Percentiles rank a stretch among this genome's conserved stretches.
These are phyloP conservation scores for Chionoecetes opilio DNA, from an alignment of 1,140 invertebrate species.

Conservation along the genomic window DNA sequence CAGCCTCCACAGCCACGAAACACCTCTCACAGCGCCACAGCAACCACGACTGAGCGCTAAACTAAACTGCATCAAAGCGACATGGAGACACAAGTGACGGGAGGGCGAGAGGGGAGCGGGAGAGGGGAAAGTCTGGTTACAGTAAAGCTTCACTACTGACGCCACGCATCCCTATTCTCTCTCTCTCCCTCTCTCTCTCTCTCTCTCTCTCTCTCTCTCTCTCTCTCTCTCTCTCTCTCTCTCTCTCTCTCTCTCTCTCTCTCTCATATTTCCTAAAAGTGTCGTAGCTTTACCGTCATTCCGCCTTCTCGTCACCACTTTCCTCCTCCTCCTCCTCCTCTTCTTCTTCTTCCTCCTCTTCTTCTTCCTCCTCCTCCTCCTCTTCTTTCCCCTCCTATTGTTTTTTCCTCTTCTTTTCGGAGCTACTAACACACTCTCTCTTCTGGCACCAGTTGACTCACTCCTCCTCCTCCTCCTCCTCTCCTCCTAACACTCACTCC, in stretches of 20 bases:
- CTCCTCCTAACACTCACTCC: neutral
- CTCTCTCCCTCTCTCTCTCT: conserved; percentile 12
- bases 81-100: neutral
- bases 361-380: neutral
- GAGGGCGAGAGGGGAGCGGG: too few species aligned
- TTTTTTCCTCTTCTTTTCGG: neutral
- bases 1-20: neutral
- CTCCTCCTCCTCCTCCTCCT: neutral
- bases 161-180: conserved; percentile 15
- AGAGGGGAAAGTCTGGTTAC: conserved; percentile 12
- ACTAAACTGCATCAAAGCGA: conserved; percentile 15
- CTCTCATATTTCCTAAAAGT: neutral
- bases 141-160: conserved; percentile 18
- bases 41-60: conserved; percentile 14
- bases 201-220: conserved; percentile 27
- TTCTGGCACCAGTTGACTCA: conserved; percentile 8
- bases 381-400: neutral
- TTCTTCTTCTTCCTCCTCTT: neutral
- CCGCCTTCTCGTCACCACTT: neutral
- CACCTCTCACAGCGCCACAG: conserved; percentile 2
- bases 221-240: conserved; percentile 2
- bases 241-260: conserved; percentile 2
- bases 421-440: conserved; percentile 18
- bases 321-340: neutral
- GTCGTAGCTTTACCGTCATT: neutral